Percentiles rank a stretch among this genome's conserved stretches.
These are phyloP conservation scores for Ardeotis arabs DNA, from an alignment of 2,113 vertebrate species.

Conservation along the genomic window DNA sequence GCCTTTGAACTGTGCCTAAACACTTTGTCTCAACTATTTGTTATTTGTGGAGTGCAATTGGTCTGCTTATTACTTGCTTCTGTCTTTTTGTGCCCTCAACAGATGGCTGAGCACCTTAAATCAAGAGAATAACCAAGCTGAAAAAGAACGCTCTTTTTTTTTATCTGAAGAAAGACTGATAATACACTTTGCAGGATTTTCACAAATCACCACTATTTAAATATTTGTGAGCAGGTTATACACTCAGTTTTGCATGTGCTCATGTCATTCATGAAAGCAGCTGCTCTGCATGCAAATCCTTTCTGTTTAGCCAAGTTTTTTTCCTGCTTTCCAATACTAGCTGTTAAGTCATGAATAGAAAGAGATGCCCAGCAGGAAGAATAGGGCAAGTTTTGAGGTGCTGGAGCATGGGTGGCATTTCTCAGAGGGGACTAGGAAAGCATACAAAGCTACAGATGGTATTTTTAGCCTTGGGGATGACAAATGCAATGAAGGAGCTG, in stretches of 20 bases:
- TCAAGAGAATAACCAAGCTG: background rate
- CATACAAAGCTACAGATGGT: background rate
- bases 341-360: background rate
- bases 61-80: slow-evolving; percentile 34
- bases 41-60: background rate
- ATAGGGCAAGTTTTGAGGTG: background rate
- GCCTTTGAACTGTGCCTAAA: background rate
- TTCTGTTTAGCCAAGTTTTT: background rate
- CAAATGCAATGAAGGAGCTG: background rate
- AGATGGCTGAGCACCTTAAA: slow-evolving; percentile 25
- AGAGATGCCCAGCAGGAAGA: background rate
- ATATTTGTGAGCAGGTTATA: background rate
- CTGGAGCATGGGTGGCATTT: background rate
- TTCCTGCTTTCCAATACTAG: background rate
- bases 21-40: slow-evolving; percentile 41
- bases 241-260: rapidly evolving
- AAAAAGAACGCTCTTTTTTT: background rate
- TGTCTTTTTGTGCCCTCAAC: slow-evolving; percentile 32
- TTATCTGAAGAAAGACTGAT: background rate
- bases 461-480: background rate
- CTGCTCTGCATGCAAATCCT: background rate
- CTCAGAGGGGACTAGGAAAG: background rate
- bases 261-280: background rate
- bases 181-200: background rate
- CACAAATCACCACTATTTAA: background rate